phyloP scores from a whole-genome alignment of 2,888 invertebrate genomes.

The Phrixothrix hirtus region DNA sequence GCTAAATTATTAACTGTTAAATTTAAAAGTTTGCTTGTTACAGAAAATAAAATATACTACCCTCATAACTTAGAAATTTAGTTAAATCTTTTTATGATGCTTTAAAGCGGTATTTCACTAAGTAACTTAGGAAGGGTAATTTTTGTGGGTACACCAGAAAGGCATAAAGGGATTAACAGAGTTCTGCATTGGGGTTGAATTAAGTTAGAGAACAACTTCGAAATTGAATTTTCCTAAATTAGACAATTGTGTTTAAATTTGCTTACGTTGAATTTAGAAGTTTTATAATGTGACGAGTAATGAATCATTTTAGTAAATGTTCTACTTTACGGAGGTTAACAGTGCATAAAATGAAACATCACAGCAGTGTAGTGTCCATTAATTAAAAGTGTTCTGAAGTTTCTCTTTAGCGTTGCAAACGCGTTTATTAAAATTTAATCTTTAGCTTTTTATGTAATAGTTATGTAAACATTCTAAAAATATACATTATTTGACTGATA shows the following conservation, averaged over 20 bases:
- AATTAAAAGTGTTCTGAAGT: constrained; percentile 1
- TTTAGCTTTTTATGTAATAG: too few species aligned
- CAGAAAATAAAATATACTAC: too few species aligned
- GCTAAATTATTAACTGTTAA: too few species aligned
- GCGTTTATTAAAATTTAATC: too few species aligned
- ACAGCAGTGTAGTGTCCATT: neutral
- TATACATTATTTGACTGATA: too few species aligned
- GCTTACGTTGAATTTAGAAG: constrained; percentile 37
- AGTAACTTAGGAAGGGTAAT: constrained; percentile 37
- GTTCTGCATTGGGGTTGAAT: constrained; percentile 43
- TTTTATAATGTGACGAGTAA: constrained; percentile 22
- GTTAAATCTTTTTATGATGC: neutral
- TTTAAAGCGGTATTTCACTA: constrained; percentile 34
- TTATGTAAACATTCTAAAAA: too few species aligned
- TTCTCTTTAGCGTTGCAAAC: too few species aligned
- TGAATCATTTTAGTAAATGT: constrained; percentile 17
- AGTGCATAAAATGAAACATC: constrained; percentile 14
- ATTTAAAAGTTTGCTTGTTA: too few species aligned
- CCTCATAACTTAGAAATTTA: too few species aligned
- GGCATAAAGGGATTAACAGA: constrained; percentile 45
- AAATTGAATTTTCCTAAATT: constrained; percentile 46
- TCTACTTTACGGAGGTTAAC: constrained; percentile 14
- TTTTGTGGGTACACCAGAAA: constrained; percentile 33
- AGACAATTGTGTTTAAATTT: constrained; percentile 49
- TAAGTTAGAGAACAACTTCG: constrained; percentile 39